Conservation (phyloP, 2,888 invertebrate species). For the Suillia variegata region DNA sequence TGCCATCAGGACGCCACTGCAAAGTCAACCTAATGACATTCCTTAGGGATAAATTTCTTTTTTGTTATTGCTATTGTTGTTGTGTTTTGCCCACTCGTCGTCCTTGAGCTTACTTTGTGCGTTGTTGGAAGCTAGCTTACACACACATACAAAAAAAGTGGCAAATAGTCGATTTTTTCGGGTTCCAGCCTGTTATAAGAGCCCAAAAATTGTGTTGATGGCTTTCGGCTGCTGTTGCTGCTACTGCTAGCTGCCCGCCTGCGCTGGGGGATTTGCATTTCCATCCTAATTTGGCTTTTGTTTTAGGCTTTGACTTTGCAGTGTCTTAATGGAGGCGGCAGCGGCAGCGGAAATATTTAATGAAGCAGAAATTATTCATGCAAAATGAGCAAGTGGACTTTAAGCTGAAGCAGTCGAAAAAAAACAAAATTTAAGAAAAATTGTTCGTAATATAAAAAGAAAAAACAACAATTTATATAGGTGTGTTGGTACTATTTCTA, state of each 20-base stretch:
- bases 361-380: constrained; percentile 38
- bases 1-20: constrained; percentile 8
- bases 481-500: no score
- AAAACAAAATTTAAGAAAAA: constrained; percentile 2
- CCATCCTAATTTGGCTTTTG: neutral
- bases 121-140: neutral
- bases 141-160: constrained; percentile 11
- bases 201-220: constrained; percentile 2
- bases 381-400: constrained; percentile 21
- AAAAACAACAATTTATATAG: no score
- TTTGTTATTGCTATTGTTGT: no score
- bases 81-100: neutral
- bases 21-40: constrained; percentile 39
- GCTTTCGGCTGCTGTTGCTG: neutral
- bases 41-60: constrained; percentile 35
- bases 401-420: constrained; percentile 20
- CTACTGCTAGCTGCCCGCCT: neutral
- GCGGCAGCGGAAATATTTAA: constrained; percentile 33
- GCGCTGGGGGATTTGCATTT: constrained; percentile 10
- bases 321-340: constrained; percentile 18
- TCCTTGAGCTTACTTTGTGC: constrained; percentile 27
- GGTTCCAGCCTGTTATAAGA: constrained; percentile 15
- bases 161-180: constrained; percentile 39
- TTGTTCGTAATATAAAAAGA: no score
- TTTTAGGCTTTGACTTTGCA: constrained; percentile 13